phyloP scores from a whole-genome alignment of 2,888 invertebrate species.

The Auanema sp. region DNA sequence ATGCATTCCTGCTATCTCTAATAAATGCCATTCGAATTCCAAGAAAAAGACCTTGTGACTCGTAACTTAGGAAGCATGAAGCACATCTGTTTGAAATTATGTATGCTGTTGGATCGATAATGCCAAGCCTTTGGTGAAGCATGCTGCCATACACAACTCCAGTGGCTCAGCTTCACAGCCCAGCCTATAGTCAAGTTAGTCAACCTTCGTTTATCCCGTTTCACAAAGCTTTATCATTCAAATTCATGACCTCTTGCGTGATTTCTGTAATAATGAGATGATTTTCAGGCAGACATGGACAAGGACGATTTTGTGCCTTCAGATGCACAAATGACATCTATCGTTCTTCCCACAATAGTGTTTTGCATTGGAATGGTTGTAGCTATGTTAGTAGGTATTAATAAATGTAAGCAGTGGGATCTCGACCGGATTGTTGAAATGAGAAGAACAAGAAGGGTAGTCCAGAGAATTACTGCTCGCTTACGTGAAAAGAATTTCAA shows the following conservation, averaged over 20 bases:
- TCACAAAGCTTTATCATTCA: neutral
- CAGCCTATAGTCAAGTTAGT: neutral
- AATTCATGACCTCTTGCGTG: neutral
- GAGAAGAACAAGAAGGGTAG: conserved; percentile 59
- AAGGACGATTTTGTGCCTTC: conserved; percentile 50
- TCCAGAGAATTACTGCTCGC: conserved; percentile 61
- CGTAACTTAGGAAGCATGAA: no score
- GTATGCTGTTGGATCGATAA: no score
- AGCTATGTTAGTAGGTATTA: conserved; percentile 63
- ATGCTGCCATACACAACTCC: no score
- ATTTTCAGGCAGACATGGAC: conserved; percentile 9
- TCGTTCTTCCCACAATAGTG: conserved; percentile 63
- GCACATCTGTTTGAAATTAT: no score
- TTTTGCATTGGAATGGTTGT: conserved; percentile 63
- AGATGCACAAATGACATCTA: conserved; percentile 56
- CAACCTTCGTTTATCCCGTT: neutral
- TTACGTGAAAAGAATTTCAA: conserved; percentile 62
- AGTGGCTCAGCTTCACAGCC: neutral
- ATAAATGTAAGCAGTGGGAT: conserved; percentile 65
- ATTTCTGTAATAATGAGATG: neutral
- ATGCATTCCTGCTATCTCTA: no score
- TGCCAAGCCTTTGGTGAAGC: no score
- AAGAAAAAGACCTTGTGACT: no score
- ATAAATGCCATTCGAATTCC: no score
- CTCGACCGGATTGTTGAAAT: conserved; percentile 63